These are phyloP conservation scores for Sciurus niger DNA, from an alignment of 2,113 vertebrate genomes.

Conservation along the genomic window DNA sequence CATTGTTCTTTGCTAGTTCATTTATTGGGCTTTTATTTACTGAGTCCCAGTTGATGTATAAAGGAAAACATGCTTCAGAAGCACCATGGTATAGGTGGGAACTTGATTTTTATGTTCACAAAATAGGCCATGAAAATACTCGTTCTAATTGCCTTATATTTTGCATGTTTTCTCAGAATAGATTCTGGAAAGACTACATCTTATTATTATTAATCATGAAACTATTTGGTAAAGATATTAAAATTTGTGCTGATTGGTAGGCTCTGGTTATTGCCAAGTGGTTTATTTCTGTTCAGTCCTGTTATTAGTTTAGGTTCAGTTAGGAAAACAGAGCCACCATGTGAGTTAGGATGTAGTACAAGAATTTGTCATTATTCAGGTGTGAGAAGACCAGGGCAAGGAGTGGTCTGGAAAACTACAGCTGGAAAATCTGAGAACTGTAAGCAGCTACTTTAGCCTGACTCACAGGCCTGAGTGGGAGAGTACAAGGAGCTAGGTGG, in stretches of 20 bases:
- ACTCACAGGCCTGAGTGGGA: neutral
- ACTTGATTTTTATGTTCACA: neutral
- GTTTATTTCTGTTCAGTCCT: conserved; percentile 27
- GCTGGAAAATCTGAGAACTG: neutral
- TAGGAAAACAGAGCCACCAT: neutral
- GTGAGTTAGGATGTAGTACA: neutral
- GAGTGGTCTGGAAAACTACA: neutral
- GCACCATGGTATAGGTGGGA: neutral
- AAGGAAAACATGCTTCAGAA: neutral
- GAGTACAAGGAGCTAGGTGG: neutral
- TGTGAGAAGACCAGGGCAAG: neutral
- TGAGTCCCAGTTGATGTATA: neutral
- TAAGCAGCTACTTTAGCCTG: neutral
- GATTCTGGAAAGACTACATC: neutral
- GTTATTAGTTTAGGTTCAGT: neutral
- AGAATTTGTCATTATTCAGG: neutral
- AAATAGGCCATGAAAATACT: neutral
- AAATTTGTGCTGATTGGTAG: neutral
- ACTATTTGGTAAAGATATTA: neutral
- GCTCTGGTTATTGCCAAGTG: neutral
- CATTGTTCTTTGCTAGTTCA: neutral
- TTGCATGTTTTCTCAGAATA: neutral
- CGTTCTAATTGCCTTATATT: neutral
- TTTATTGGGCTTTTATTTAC: neutral
- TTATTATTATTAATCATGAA: neutral